A percentile compares a stretch with the other conserved stretches of the same genome.
phyloP scores from a whole-genome alignment of 2,113 vertebrate species.

The Macrotis lagotis region DNA sequence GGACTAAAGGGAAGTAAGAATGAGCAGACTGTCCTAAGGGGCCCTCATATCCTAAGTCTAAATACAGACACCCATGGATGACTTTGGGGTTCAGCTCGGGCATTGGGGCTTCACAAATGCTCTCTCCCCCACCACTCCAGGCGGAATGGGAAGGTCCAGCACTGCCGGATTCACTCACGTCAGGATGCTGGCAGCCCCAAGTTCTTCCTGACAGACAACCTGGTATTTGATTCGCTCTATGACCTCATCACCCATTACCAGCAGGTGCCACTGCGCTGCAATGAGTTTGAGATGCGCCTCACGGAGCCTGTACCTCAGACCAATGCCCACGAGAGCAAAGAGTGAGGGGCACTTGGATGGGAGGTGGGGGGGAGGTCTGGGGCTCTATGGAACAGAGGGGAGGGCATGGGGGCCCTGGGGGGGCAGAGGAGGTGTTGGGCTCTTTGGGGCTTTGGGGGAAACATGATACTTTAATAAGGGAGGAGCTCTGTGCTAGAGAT shows the following conservation, averaged over 20 bases:
- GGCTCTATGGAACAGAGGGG: neutral
- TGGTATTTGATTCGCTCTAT: conserved; percentile 97
- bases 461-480: too few species aligned
- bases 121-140: conserved; percentile 78
- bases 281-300: conserved; percentile 99
- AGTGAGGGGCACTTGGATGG: conserved; percentile 84
- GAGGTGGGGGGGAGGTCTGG: neutral
- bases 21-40: neutral
- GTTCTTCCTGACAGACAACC: conserved; percentile 99
- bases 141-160: conserved; percentile 97
- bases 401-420: too few species aligned
- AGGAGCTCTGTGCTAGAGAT: neutral
- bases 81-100: neutral
- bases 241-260: conserved; percentile 99
- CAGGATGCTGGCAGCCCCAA: conserved; percentile 97
- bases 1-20: neutral
- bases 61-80: too few species aligned
- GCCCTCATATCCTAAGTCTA: neutral
- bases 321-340: conserved; percentile 99
- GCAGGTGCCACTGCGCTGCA: conserved; percentile 97
- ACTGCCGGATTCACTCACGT: conserved; percentile 97
- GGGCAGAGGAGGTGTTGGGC: too few species aligned
- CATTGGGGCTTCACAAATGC: neutral
- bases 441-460: too few species aligned
- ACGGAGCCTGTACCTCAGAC: conserved; percentile 97